Evolutionary conservation across 2,888 invertebrate genomes (phyloP).

Genomic region (Marasmarcha lunaedactyla): DNA sequence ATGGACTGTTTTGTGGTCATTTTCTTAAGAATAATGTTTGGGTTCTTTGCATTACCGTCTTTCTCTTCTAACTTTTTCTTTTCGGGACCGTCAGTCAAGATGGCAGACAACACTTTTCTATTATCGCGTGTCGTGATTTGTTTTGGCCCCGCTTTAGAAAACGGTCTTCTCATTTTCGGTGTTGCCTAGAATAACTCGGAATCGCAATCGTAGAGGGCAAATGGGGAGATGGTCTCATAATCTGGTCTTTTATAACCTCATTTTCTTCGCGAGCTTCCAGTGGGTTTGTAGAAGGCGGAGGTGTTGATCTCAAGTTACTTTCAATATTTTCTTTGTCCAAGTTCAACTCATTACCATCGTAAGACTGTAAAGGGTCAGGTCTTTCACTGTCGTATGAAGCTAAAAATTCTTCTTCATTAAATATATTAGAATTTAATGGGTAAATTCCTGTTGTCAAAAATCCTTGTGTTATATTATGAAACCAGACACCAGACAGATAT

Average conservation of each 20-base stretch:
- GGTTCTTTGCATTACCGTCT: constrained; percentile 7
- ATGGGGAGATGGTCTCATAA: background rate
- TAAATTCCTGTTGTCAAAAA: constrained; percentile 10
- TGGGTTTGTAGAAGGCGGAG: constrained; percentile 9
- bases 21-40: constrained; percentile 11
- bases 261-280: constrained; percentile 6
- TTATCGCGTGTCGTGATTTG: constrained; percentile 13
- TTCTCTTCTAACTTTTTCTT: constrained; percentile 6
- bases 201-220: background rate
- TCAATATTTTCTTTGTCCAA: constrained; percentile 4
- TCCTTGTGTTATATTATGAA: constrained; percentile 12
- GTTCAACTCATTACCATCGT: constrained; percentile 5
- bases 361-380: constrained; percentile 5
- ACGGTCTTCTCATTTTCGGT: constrained; percentile 9
- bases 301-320: constrained; percentile 7
- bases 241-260: constrained; percentile 5
- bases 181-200: background rate
- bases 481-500: constrained; percentile 14
- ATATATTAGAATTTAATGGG: constrained; percentile 8
- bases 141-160: constrained; percentile 14
- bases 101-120: constrained; percentile 14
- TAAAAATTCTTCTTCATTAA: constrained; percentile 11
- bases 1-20: constrained; percentile 12
- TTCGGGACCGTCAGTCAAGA: constrained; percentile 13
- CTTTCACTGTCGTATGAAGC: constrained; percentile 11